Evolutionary conservation across 2,797 vertebrate genomes (phyloP).

Genomic region (Poecilia gillii): DNA sequence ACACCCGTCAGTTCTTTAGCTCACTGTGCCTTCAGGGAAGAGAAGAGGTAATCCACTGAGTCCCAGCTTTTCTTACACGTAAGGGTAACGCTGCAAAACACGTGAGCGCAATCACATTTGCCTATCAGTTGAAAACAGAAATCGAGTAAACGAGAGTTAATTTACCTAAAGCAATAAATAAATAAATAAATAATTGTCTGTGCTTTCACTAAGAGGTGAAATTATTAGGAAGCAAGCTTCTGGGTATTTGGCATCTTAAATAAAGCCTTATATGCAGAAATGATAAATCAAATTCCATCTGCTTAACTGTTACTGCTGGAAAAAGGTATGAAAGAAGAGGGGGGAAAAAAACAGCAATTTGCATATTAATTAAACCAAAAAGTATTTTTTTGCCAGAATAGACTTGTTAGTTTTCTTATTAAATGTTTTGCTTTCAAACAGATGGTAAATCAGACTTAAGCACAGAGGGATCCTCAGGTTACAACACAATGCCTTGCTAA

Average conservation of each 20-base stretch:
- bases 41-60: conserved; percentile 61
- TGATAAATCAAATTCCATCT: background rate
- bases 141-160: conserved; percentile 21
- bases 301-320: background rate
- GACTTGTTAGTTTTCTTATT: conserved; percentile 4
- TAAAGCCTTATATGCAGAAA: conserved; percentile 12
- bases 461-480: background rate
- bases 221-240: conserved; percentile 9
- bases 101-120: conserved; percentile 40
- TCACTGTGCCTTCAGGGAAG: conserved; percentile 38
- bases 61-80: conserved; percentile 19
- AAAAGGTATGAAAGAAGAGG: background rate
- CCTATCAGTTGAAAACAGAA: conserved; percentile 47
- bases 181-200: conserved; percentile 30
- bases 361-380: background rate
- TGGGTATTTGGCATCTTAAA: conserved; percentile 22
- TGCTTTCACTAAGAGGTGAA: conserved; percentile 11
- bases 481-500: background rate
- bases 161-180: conserved; percentile 21
- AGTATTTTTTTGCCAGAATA: background rate
- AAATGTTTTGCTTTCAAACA: background rate
- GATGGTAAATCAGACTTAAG: background rate
- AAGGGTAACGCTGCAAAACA: conserved; percentile 16
- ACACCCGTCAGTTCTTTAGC: conserved; percentile 46
- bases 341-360: background rate